These are phyloP conservation scores for Andricus curvator DNA, from an alignment of 2,888 invertebrate species.

Conservation along the genomic window DNA sequence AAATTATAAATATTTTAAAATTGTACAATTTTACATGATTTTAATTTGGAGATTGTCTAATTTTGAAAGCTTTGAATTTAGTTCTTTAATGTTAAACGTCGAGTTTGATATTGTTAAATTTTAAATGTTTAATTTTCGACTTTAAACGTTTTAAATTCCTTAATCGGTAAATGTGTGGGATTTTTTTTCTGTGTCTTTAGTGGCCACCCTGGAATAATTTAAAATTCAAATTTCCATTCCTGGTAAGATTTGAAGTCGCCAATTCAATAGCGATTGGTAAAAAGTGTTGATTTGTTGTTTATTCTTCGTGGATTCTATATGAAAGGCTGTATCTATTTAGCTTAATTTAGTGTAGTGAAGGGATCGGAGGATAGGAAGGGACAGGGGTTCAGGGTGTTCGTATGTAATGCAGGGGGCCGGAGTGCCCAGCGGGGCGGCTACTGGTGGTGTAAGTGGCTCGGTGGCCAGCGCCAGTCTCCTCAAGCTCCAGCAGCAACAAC, in stretches of 20 bases:
- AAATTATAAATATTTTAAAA: too few species aligned
- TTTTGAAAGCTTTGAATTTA: too few species aligned
- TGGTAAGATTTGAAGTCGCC: background rate
- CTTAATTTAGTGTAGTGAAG: constrained; percentile 46
- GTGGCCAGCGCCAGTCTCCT: constrained; percentile 76
- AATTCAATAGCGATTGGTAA: background rate
- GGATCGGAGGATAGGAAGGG: constrained; percentile 53
- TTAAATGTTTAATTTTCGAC: too few species aligned
- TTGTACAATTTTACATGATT: too few species aligned
- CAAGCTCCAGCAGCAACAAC: constrained; percentile 75
- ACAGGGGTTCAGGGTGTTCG: constrained; percentile 69
- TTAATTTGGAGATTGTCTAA: too few species aligned
- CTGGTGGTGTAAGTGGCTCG: constrained; percentile 74
- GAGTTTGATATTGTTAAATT: too few species aligned
- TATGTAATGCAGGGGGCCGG: constrained; percentile 75
- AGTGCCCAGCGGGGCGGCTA: constrained; percentile 74
- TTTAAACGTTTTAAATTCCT: too few species aligned
- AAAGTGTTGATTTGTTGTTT: background rate
- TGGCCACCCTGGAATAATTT: too few species aligned
- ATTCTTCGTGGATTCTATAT: constrained; percentile 31
- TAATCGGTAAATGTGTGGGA: too few species aligned
- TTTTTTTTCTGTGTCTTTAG: too few species aligned
- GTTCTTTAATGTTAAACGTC: too few species aligned
- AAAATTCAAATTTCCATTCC: background rate
- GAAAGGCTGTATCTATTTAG: constrained; percentile 52